Evolutionary conservation across 2,797 vertebrate species (phyloP), one percentile per base, ranked within the genome.

Genomic region (Parambassis ranga): DNA sequence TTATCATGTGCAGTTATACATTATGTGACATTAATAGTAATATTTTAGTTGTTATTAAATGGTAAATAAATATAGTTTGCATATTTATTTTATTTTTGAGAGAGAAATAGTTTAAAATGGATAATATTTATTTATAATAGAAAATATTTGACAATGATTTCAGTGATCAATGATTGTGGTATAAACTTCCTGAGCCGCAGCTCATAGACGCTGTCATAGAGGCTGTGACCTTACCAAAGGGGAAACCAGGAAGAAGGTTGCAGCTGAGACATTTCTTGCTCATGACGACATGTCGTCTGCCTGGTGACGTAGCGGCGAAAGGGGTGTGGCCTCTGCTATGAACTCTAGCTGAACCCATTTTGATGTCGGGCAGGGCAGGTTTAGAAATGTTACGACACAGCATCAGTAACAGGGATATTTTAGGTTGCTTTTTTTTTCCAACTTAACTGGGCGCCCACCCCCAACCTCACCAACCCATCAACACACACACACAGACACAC

Each of bases 321-420:
- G 51, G 39, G 88, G 88, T 18, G 82, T 66, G 69, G 82, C 65
- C 30, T 62, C 1, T 19, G 5, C 5, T 0, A 2, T 91, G 91
- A 81, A 91, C 91, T 90, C 31, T 77, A 20, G 44, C 6, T 93
- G 92, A 93, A 92, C 91, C 83, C 55, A 13, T 58, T 65, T 77
- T 67, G 37, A 20, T 15, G 55, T 52, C 38, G 61, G 71, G 69
- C 24, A 59, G 75, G 63, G 79, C 19, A 2, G 16, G 32, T 44
- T 61, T 20, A 10, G 41, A 82, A 65, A 69, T 71, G 67, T 86
- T 84, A 74, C n/a, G 79, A 76, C 84, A 81, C 71, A 39, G 42
- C 23, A 67, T 79, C 62, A 77, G 71, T 51, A 74, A 77, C 75
- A 67, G 76, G 30, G 82, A 79, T 85, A 87, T 90, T 90, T 90